Evolutionary conservation across 1,140 invertebrate species (phyloP).

Genomic region (Hestina assimilis): DNA sequence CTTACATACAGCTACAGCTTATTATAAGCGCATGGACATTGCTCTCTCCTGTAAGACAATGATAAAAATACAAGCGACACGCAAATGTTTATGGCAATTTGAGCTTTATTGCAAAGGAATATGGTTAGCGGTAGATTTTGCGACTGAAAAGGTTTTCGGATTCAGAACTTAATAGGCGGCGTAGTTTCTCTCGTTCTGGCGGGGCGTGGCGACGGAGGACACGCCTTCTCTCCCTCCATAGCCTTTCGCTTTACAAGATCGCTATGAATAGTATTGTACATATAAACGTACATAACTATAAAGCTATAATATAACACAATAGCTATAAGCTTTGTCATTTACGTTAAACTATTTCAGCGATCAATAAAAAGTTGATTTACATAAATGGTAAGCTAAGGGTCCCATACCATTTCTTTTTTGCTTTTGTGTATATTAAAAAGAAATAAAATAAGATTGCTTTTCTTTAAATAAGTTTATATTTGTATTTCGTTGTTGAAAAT

Average conservation of each 20-base stretch:
- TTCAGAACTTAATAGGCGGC: constrained; percentile 52
- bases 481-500: too few relatives aligned
- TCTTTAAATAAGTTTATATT: too few relatives aligned
- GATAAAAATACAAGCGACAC: background rate
- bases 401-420: too few relatives aligned
- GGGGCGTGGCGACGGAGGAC: constrained; percentile 53
- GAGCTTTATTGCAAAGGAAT: constrained; percentile 34
- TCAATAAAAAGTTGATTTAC: too few relatives aligned
- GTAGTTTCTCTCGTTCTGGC: constrained; percentile 53
- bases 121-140: constrained; percentile 1
- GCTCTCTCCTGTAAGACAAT: constrained; percentile 25
- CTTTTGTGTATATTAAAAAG: too few relatives aligned
- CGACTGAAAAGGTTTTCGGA: constrained; percentile 24
- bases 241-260: constrained; percentile 36
- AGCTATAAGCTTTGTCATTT: constrained; percentile 4
- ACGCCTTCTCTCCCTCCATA: constrained; percentile 57
- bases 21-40: constrained; percentile 55
- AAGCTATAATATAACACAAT: constrained; percentile 7
- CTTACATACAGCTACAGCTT: constrained; percentile 66
- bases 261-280: constrained; percentile 38
- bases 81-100: constrained; percentile 27
- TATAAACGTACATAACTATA: constrained; percentile 15
- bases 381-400: too few relatives aligned
- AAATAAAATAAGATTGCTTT: too few relatives aligned
- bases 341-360: too few relatives aligned